Percentiles rank a stretch among this genome's conserved stretches.
Evolutionary conservation across 2,888 invertebrate genomes (phyloP).

Genomic region (Andrena camellia): DNA sequence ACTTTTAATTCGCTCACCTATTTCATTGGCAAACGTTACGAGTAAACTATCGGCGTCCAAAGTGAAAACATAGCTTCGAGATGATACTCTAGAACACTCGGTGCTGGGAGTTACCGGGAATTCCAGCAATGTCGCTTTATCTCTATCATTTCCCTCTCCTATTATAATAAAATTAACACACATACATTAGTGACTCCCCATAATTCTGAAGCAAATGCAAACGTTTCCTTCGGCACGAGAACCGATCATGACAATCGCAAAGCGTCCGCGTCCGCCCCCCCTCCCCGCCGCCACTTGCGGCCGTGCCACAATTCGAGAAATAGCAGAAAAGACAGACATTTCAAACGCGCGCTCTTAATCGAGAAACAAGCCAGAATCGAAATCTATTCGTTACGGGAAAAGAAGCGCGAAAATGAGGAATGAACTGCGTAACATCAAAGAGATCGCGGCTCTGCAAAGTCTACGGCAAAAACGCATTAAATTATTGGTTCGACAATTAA

Average conservation of each 20-base stretch:
- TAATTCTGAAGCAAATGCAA: too few species aligned
- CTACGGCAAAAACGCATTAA: not conserved
- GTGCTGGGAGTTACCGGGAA: conserved; percentile 90
- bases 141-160: conserved; percentile 77
- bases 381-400: not conserved
- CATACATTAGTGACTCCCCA: not conserved
- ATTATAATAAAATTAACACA: conserved; percentile 40
- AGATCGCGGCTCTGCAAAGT: not conserved
- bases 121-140: conserved; percentile 86
- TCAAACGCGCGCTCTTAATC: not conserved
- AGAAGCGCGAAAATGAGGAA: not conserved
- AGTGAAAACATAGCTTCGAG: conserved; percentile 90
- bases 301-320: not conserved
- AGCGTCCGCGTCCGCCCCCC: too few species aligned
- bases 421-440: not conserved
- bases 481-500: not conserved
- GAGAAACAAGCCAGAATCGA: not conserved
- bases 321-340: not conserved
- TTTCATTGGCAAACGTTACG: conserved; percentile 89
- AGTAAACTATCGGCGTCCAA: conserved; percentile 91
- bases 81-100: conserved; percentile 91
- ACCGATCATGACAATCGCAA: too few species aligned
- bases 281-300: too few species aligned
- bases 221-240: too few species aligned
- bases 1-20: conserved; percentile 80